Evolutionary conservation across 1,140 invertebrate genomes (phyloP).

Genomic region (Agraylea sexmaculata): DNA sequence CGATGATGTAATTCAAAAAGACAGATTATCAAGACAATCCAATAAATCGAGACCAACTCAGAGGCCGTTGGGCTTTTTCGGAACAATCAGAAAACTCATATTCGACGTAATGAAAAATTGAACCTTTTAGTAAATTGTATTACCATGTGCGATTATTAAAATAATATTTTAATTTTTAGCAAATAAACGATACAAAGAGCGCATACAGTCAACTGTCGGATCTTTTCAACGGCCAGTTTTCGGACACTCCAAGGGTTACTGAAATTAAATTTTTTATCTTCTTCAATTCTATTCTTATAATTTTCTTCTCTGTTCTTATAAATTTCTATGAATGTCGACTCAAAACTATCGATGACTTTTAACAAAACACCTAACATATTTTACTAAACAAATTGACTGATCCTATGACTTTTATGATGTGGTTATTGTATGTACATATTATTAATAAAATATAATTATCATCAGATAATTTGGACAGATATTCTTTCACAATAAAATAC

Average conservation of each 20-base stretch:
- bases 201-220: conserved; percentile 36
- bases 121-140: neutral
- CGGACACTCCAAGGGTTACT: conserved; percentile 30
- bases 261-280: too few relatives aligned
- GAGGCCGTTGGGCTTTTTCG: conserved; percentile 35
- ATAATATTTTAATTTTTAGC: conserved; percentile 30
- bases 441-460: too few relatives aligned
- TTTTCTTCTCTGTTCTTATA: too few relatives aligned
- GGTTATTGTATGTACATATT: too few relatives aligned
- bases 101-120: conserved; percentile 12
- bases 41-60: conserved; percentile 24
- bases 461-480: too few relatives aligned
- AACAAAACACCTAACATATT: too few relatives aligned
- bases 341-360: too few relatives aligned
- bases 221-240: conserved; percentile 33
- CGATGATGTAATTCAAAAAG: conserved; percentile 30
- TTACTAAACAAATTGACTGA: too few relatives aligned
- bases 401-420: too few relatives aligned
- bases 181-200: conserved; percentile 41
- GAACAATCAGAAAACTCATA: conserved; percentile 22
- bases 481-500: too few relatives aligned
- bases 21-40: conserved; percentile 26
- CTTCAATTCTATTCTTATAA: too few relatives aligned
- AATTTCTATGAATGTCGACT: too few relatives aligned
- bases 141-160: neutral